Evolutionary conservation across 2,888 invertebrate species (phyloP).

Genomic region (Dolichopus griseipennis): DNA sequence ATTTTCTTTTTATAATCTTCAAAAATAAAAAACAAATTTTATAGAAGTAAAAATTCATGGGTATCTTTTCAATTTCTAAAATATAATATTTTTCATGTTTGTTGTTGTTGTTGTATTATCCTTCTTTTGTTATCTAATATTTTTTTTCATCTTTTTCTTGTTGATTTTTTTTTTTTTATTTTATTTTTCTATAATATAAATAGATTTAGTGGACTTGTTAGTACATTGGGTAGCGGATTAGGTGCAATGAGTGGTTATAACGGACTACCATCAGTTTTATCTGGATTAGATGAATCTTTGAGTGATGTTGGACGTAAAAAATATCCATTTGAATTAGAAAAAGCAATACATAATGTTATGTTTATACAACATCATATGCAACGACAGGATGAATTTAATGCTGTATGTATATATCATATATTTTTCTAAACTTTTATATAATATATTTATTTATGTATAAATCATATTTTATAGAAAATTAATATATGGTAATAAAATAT

Average conservation of each 20-base stretch:
- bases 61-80: not conserved
- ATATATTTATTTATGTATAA: not conserved
- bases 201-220: slow-evolving; percentile 68
- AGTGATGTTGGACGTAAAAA: slow-evolving; percentile 76
- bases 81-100: too few species aligned
- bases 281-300: slow-evolving; percentile 72
- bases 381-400: slow-evolving; percentile 89
- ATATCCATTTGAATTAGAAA: slow-evolving; percentile 86
- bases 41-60: too few species aligned
- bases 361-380: slow-evolving; percentile 92
- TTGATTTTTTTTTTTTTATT: not conserved
- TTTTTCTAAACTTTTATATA: not conserved
- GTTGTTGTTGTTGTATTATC: not conserved
- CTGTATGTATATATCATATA: slow-evolving; percentile 52
- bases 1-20: too few species aligned
- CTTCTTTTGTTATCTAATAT: not conserved
- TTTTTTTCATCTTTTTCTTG: not conserved
- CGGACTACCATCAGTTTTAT: slow-evolving; percentile 73
- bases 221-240: slow-evolving; percentile 57
- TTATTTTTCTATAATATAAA: slow-evolving; percentile 12
- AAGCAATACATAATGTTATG: slow-evolving; percentile 90
- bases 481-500: too few species aligned
- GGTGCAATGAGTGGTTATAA: slow-evolving; percentile 59
- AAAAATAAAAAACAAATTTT: too few species aligned
- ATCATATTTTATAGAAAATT: too few species aligned